These are phyloP conservation scores for Parapristionchus giblindavisi DNA, from an alignment of 2,888 invertebrate genomes.

Conservation along the genomic window DNA sequence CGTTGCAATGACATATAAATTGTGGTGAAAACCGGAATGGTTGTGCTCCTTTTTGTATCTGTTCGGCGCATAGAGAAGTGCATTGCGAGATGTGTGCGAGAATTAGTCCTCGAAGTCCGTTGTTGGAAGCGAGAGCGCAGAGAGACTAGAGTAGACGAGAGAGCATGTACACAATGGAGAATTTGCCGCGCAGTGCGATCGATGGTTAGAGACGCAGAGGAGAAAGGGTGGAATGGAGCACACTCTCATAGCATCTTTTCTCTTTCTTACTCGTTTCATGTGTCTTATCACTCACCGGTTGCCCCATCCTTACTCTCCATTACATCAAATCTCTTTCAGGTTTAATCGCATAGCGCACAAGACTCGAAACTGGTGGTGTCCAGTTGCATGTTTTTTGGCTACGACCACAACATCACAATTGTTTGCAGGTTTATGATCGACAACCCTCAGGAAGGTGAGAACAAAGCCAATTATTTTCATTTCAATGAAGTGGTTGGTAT, in stretches of 20 bases:
- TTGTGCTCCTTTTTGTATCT: background rate
- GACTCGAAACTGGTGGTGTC: conserved; percentile 44
- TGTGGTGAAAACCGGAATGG: conserved; percentile 25
- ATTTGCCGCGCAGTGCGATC: conserved; percentile 31
- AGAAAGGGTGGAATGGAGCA: conserved; percentile 21
- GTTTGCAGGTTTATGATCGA: conserved; percentile 66
- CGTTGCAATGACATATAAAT: too few relatives aligned
- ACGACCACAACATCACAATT: conserved; percentile 53
- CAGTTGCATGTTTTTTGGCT: conserved; percentile 55
- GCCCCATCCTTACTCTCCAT: background rate
- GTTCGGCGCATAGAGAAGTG: too few relatives aligned
- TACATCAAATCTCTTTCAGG: conserved; percentile 3
- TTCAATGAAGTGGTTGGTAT: conserved; percentile 18
- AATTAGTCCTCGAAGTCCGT: too few relatives aligned
- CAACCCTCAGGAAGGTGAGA: conserved; percentile 66
- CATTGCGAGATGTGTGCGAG: too few relatives aligned
- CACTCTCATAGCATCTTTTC: background rate
- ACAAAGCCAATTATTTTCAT: conserved; percentile 14
- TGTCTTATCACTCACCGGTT: background rate
- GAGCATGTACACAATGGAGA: conserved; percentile 6
- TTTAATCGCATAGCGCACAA: conserved; percentile 33
- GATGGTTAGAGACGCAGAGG: conserved; percentile 39
- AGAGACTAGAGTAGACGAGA: conserved; percentile 10
- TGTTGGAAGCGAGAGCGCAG: conserved; percentile 35
- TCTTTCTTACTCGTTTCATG: background rate